phyloP scores from a whole-genome alignment of 2,888 invertebrate genomes.

The Apeira syringaria region DNA sequence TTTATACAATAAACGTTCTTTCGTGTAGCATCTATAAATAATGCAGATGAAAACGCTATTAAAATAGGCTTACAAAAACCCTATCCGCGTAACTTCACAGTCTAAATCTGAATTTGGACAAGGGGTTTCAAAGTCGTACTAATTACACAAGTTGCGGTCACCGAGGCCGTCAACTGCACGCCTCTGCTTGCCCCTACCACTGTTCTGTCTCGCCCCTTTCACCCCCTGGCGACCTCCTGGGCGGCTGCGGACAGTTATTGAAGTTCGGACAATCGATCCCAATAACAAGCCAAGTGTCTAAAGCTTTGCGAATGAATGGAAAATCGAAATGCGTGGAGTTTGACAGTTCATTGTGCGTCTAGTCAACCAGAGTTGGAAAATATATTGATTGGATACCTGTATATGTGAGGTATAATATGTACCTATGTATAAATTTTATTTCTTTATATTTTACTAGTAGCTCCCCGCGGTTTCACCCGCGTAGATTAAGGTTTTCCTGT shows the following conservation, averaged over 20 bases:
- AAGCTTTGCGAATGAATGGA: too few species aligned
- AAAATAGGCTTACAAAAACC: neutral
- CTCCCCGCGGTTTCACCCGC: too few species aligned
- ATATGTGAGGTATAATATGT: too few species aligned
- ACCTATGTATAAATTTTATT: too few species aligned
- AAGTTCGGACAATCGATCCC: neutral
- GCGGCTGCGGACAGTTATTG: neutral
- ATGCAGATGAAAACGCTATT: neutral
- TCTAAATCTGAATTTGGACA: conserved; percentile 24
- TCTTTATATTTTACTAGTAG: too few species aligned
- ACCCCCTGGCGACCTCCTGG: conserved; percentile 2
- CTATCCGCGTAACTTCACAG: neutral
- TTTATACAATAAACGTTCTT: too few species aligned
- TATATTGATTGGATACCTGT: too few species aligned
- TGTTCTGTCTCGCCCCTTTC: conserved; percentile 5
- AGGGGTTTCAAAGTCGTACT: conserved; percentile 14
- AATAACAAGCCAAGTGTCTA: neutral
- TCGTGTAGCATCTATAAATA: too few species aligned
- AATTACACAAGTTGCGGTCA: conserved; percentile 49
- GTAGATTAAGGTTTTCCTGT: too few species aligned
- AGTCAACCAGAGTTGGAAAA: too few species aligned
- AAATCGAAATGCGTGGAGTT: too few species aligned
- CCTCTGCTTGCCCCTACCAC: conserved; percentile 22
- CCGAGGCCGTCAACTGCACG: conserved; percentile 50
- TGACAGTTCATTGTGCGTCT: too few species aligned